A percentile compares a stretch with the other conserved stretches of the same genome.
Conservation (phyloP, 2,888 invertebrate species). For the Tachina lurida region DNA sequence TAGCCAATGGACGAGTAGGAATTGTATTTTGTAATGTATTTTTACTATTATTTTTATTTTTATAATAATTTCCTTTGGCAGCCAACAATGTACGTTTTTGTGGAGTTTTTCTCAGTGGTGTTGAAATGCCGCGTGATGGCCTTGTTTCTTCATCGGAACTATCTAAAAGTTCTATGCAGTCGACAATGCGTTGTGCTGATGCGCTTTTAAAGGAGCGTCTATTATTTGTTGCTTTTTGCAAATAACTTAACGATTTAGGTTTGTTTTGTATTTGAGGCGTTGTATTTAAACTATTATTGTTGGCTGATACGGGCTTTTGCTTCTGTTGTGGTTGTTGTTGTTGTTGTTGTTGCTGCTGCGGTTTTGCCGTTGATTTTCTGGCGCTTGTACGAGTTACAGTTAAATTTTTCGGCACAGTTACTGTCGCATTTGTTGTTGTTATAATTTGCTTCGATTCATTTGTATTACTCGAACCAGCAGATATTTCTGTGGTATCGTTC, state of each 20-base stretch:
- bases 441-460: conserved; percentile 21
- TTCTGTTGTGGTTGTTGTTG: too few species aligned
- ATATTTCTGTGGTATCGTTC: conserved; percentile 22
- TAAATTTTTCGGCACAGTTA: conserved; percentile 57
- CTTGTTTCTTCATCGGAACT: conserved; percentile 72
- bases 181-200: conserved; percentile 52
- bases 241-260: conserved; percentile 55
- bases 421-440: conserved; percentile 27
- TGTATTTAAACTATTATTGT: conserved; percentile 4
- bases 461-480: background rate
- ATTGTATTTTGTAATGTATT: background rate
- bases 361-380: conserved; percentile 63
- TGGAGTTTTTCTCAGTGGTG: conserved; percentile 41
- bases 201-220: conserved; percentile 2
- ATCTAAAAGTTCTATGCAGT: conserved; percentile 73
- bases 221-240: conserved; percentile 43
- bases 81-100: conserved; percentile 68
- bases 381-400: conserved; percentile 66
- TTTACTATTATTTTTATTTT: conserved; percentile 45
- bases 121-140: background rate
- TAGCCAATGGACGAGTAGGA: conserved; percentile 16
- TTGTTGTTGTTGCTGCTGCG: background rate
- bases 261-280: conserved; percentile 53
- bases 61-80: conserved; percentile 55
- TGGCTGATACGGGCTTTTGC: conserved; percentile 38